Evolutionary conservation across 2,113 vertebrate species (phyloP), one percentile per base, ranked within the genome.

Genomic region (Tylochromis polylepis): DNA sequence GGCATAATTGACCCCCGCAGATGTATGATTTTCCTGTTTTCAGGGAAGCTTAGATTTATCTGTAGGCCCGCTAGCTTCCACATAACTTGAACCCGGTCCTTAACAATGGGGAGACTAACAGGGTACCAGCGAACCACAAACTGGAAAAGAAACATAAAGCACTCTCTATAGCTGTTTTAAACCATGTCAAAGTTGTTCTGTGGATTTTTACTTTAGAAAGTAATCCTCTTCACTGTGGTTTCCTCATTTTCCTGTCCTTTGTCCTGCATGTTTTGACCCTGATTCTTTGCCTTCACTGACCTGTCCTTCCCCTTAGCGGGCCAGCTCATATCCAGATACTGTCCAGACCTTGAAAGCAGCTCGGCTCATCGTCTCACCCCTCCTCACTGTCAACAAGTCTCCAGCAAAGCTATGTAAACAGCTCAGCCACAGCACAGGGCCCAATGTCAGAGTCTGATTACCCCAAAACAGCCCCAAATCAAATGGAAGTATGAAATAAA

Each of bases 401-500:
- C 91, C 88, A 93, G 91, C 58, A 65, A 87, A 91, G 91, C 91
- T 87, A 91, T 94, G 93, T 95, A 95, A 95, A 95, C 95, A 95
- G 88, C 86, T 78, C 87, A 85, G 93, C 95, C 95, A 91, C 94
- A 95, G 93, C 92, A 93, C 88, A 94, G 92, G 86, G 89, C 89
- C 87, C 88, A 89, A 91, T 94, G 93, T 94, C 93, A 94, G 90
- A 91, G 87, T 62, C 85, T 94, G 95, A 95, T 95, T 95, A 93
- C 90, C 90, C 90, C 87, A 75, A 94, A 95, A 89, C 92, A 92
- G 92, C 86, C 86, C 79, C 90, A 88, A 95, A 93, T 95, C 89
- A 95, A 91, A 95, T 85, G 86, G 89, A 95, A 95, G 94, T 93
- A 93, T 95, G 94, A 96, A 93, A 95, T 95, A 93, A 94, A 96